A percentile compares a stretch with the other conserved stretches of the same genome.
phyloP scores from a whole-genome alignment of 2,797 vertebrate genomes.

The Tiaroga cobitis region DNA sequence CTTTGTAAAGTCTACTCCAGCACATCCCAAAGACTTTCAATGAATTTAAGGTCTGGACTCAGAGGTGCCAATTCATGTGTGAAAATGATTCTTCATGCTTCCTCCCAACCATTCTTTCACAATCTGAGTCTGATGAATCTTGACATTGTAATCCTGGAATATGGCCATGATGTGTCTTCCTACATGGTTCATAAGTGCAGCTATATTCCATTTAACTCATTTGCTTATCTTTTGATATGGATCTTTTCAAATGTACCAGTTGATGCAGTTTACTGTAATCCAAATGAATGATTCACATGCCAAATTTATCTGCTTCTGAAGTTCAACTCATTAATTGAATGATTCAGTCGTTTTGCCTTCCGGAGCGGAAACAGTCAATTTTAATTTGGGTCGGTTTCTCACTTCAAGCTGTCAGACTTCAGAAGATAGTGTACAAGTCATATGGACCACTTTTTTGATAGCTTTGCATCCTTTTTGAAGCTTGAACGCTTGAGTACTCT shows the following conservation, averaged over 20 bases:
- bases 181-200: not conserved
- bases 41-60: too few relatives aligned
- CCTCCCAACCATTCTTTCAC: too few relatives aligned
- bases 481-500: not conserved
- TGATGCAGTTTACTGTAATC: not conserved
- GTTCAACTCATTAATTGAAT: not conserved
- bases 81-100: too few relatives aligned
- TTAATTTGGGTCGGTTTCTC: not conserved
- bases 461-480: conserved; percentile 9
- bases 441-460: conserved; percentile 5
- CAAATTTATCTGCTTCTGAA: not conserved
- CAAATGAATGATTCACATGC: not conserved
- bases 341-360: not conserved
- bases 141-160: too few relatives aligned
- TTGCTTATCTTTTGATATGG: not conserved
- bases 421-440: not conserved
- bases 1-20: too few relatives aligned
- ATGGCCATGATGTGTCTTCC: too few relatives aligned
- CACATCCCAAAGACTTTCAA: too few relatives aligned
- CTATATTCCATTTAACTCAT: not conserved
- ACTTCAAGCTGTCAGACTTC: conserved; percentile 5
- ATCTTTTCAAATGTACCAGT: not conserved
- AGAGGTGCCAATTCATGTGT: too few relatives aligned
- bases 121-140: too few relatives aligned
- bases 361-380: not conserved